Evolutionary conservation across 2,888 invertebrate species (phyloP).

Genomic region (Amphimallon solstitiale): DNA sequence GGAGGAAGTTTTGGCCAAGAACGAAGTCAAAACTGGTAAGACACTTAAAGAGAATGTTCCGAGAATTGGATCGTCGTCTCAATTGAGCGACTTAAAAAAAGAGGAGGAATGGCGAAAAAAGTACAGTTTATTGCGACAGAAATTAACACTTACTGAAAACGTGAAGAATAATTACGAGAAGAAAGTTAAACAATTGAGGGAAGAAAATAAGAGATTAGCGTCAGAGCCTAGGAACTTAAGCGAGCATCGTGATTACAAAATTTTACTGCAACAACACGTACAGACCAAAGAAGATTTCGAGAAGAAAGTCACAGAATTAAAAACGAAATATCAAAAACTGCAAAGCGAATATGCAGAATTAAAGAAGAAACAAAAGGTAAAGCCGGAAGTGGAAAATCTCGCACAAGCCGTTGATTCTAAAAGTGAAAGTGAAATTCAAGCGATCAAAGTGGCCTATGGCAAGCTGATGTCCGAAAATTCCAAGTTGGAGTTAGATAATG

Average conservation of each 20-base stretch:
- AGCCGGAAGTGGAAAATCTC: slow-evolving; percentile 39
- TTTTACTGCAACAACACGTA: slow-evolving; percentile 49
- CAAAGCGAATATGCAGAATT: slow-evolving; percentile 43
- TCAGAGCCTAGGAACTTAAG: slow-evolving; percentile 33
- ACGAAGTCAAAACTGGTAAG: slow-evolving; percentile 25
- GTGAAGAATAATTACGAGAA: slow-evolving; percentile 51
- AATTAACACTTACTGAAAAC: slow-evolving; percentile 47
- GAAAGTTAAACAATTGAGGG: slow-evolving; percentile 53
- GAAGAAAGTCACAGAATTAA: slow-evolving; percentile 46
- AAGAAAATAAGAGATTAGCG: slow-evolving; percentile 50
- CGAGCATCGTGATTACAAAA: slow-evolving; percentile 50
- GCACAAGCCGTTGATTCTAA: neutral
- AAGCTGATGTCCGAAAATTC: slow-evolving; percentile 55
- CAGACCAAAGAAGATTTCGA: slow-evolving; percentile 50
- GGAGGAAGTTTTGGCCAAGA: slow-evolving; percentile 39
- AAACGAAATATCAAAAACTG: slow-evolving; percentile 49
- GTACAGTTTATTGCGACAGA: slow-evolving; percentile 49
- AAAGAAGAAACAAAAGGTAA: slow-evolving; percentile 30
- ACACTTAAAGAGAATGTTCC: slow-evolving; percentile 44
- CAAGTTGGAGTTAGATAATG: slow-evolving; percentile 56
- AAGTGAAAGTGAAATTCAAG: slow-evolving; percentile 46
- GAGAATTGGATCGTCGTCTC: slow-evolving; percentile 8
- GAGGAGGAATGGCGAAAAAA: slow-evolving; percentile 53
- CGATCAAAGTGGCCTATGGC: slow-evolving; percentile 56
- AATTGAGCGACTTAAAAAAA: slow-evolving; percentile 12